Conservation (phyloP, 2,888 invertebrate species). For the Caenorhabditis sp. region DNA sequence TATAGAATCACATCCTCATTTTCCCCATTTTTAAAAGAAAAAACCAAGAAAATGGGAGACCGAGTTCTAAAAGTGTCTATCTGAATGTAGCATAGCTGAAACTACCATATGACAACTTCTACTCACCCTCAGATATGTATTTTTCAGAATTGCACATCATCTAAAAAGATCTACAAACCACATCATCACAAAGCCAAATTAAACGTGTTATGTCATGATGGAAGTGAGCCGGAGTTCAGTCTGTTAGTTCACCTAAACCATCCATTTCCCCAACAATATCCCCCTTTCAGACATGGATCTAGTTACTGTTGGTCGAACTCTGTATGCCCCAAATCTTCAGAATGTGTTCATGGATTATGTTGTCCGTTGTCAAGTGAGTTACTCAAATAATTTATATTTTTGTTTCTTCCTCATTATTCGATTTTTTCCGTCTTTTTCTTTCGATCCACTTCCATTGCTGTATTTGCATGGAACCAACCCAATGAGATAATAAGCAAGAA, state of each 20-base stretch:
- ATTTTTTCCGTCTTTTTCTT: constrained; percentile 32
- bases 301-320: constrained; percentile 69
- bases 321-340: constrained; percentile 64
- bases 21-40: too few relatives aligned
- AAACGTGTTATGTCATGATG: constrained; percentile 67
- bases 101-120: not conserved
- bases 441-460: constrained; percentile 63
- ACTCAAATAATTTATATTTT: constrained; percentile 6
- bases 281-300: constrained; percentile 63
- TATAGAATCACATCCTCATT: too few relatives aligned
- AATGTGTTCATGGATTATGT: constrained; percentile 66
- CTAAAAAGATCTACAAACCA: constrained; percentile 21
- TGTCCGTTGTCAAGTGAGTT: constrained; percentile 63
- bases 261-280: not conserved
- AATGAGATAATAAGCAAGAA: constrained; percentile 64
- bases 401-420: constrained; percentile 4
- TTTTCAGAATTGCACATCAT: constrained; percentile 39
- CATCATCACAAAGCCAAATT: constrained; percentile 33
- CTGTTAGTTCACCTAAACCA: constrained; percentile 45
- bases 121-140: not conserved
- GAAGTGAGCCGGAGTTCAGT: constrained; percentile 64
- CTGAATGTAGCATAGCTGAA: too few relatives aligned
- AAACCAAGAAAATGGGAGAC: too few relatives aligned
- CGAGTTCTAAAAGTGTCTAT: too few relatives aligned
- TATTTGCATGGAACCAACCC: constrained; percentile 68